Base-by-base conservation (phyloP, 2,888 invertebrate species). In the Phyto melanocephala region DNA sequence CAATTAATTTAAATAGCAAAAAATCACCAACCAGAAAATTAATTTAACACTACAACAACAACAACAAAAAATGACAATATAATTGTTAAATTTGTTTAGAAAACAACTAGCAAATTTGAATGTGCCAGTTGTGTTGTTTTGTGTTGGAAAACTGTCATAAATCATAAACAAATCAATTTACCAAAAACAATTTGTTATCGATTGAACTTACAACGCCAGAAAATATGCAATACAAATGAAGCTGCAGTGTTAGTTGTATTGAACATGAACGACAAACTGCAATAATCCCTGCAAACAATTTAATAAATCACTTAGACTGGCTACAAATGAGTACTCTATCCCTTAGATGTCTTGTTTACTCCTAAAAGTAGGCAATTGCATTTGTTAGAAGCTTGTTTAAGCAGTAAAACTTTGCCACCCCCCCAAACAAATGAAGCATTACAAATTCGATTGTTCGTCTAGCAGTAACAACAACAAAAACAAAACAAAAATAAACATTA, bases 251-350 rank as follows among this genome's bases (percentile, higher is more conserved):
- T n/a, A n/a, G n/a, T n/a, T n/a, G n/a, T n/a, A n/a, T n/a, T 54
- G n/a, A 47, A 65, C 63, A 70, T 70, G 15, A 65, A 63, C 47
- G 60, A 42, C 52, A 62, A 42, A 40, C 50, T 63, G 62, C 45
- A 52, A 62, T 74, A 80, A 54, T 60, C 42, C 84, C 83, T 75
- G 75, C 86, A 85, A 88, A 89, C 87, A 87, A 87, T 89, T 88
- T 88, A 89, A 89, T 89, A 89, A 89, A 89, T 89, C 90, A 90
- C 87, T 86, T 87, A 85, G 85, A 85, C 15, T 63, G 63, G 35
- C 50, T 33, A 35, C 17, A 50, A 56, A 54, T 42, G 45, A 62
- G 35, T 40, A 37, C 37, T 47, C 45, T 13, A 24, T 1, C 47
- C 52, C 22, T 54, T 63, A 20, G 20, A 6, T n/a, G 62, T 45